These are phyloP conservation scores for Clarias gariepinus DNA, from an alignment of 2,113 vertebrate genomes.

Conservation along the genomic window DNA sequence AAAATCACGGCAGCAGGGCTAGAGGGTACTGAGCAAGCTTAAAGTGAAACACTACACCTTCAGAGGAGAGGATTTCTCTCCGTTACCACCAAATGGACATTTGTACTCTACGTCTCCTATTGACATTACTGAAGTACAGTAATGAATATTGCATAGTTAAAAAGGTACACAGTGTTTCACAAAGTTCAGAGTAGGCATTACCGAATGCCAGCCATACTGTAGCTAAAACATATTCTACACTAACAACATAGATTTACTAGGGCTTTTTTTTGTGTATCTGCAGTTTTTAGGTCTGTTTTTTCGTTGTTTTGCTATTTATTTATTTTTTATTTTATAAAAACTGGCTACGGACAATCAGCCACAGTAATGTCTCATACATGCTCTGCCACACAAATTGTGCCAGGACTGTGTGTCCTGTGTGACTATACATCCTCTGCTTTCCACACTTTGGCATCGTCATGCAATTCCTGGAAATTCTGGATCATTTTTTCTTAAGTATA, in stretches of 20 bases:
- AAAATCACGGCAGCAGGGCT: slow-evolving; percentile 49
- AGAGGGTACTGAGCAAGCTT: slow-evolving; percentile 18
- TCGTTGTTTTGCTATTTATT: too few species aligned
- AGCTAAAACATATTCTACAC: not conserved
- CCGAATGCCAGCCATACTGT: not conserved
- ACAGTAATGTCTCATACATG: not conserved
- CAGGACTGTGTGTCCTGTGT: not conserved
- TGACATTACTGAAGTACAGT: not conserved
- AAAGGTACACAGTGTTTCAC: not conserved
- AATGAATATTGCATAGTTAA: slow-evolving; percentile 5
- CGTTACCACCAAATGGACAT: slow-evolving; percentile 2
- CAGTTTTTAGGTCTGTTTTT: not conserved
- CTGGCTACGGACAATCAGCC: not conserved
- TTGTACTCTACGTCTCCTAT: not conserved
- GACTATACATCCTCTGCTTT: not conserved
- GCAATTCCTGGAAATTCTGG: not conserved
- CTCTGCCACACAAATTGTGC: not conserved
- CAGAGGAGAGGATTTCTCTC: slow-evolving; percentile 30
- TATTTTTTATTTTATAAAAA: not conserved
- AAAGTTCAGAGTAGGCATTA: not conserved
- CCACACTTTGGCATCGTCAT: not conserved
- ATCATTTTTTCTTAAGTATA: not conserved
- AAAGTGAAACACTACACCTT: slow-evolving; percentile 41
- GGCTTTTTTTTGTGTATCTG: not conserved
- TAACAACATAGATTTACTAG: not conserved